Conservation (phyloP, 2,113 vertebrate species). For the Tachysurus fulvidraco region DNA sequence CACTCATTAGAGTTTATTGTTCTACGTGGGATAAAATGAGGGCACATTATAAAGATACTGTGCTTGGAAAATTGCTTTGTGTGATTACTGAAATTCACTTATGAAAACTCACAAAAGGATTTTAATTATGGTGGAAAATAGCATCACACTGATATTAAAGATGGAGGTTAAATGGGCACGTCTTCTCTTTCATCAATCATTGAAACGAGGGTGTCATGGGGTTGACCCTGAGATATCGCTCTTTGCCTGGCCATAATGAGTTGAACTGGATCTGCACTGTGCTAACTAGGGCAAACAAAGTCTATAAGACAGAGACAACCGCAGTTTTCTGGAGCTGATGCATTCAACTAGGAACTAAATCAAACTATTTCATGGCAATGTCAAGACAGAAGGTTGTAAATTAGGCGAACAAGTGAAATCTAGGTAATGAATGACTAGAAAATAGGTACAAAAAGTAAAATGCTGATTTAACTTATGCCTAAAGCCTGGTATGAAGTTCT, state of each 20-base stretch:
- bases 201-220: conserved; percentile 40
- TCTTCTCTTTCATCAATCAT: conserved; percentile 50
- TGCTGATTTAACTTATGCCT: background rate
- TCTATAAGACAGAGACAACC: conserved; percentile 14
- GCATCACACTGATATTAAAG: conserved; percentile 43
- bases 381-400: background rate
- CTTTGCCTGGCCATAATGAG: conserved; percentile 52
- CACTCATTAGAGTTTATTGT: background rate
- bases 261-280: conserved; percentile 31
- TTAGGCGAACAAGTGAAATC: background rate
- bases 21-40: background rate
- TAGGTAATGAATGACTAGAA: no score
- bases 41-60: conserved; percentile 18
- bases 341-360: conserved; percentile 1
- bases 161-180: conserved; percentile 40
- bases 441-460: background rate
- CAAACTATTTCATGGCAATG: background rate
- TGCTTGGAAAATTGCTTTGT: background rate
- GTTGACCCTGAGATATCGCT: conserved; percentile 48
- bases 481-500: background rate
- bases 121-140: conserved; percentile 47
- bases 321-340: background rate
- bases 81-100: conserved; percentile 12
- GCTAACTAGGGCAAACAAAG: conserved; percentile 47
- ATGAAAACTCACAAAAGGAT: conserved; percentile 23